Percentiles rank a stretch among this genome's conserved stretches.
phyloP scores from a whole-genome alignment of 2,888 invertebrate genomes.

The Lochmaea capreae region DNA sequence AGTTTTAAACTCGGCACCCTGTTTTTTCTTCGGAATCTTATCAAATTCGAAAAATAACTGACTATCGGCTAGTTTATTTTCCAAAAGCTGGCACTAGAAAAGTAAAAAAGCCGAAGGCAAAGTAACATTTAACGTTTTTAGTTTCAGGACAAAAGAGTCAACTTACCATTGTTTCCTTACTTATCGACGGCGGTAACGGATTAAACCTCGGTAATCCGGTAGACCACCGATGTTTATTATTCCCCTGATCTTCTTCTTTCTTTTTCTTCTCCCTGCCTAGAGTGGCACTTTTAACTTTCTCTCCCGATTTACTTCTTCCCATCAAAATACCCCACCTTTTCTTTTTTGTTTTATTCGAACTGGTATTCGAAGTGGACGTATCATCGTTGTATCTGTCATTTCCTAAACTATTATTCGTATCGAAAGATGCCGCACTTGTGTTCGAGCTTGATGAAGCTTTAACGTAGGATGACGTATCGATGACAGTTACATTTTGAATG shows the following conservation, averaged over 20 bases:
- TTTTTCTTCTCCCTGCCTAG: slow-evolving; percentile 75
- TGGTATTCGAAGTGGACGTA: slow-evolving; percentile 51
- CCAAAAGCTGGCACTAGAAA: slow-evolving; percentile 73
- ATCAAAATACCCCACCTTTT: slow-evolving; percentile 79
- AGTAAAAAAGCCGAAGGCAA: background rate
- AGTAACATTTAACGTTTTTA: too few relatives aligned
- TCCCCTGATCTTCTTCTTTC: slow-evolving; percentile 67
- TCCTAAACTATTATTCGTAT: slow-evolving; percentile 38
- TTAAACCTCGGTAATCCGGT: slow-evolving; percentile 77
- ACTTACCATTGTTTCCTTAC: slow-evolving; percentile 83
- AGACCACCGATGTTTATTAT: slow-evolving; percentile 76
- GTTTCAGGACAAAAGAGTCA: too few relatives aligned
- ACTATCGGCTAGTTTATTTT: slow-evolving; percentile 77
- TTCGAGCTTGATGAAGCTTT: slow-evolving; percentile 22
- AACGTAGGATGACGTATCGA: slow-evolving; percentile 9
- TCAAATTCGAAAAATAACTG: slow-evolving; percentile 88
- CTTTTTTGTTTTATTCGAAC: slow-evolving; percentile 64
- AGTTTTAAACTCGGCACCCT: slow-evolving; percentile 76
- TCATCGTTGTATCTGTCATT: slow-evolving; percentile 47
- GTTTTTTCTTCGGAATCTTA: slow-evolving; percentile 81
- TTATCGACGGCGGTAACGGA: slow-evolving; percentile 80
- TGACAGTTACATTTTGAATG: slow-evolving; percentile 15
- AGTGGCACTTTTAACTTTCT: slow-evolving; percentile 75
- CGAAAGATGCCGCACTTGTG: slow-evolving; percentile 39
- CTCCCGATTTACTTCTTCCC: slow-evolving; percentile 70